Evolutionary conservation across 2,797 vertebrate species (phyloP).

Genomic region (Rhabdomys pumilio): DNA sequence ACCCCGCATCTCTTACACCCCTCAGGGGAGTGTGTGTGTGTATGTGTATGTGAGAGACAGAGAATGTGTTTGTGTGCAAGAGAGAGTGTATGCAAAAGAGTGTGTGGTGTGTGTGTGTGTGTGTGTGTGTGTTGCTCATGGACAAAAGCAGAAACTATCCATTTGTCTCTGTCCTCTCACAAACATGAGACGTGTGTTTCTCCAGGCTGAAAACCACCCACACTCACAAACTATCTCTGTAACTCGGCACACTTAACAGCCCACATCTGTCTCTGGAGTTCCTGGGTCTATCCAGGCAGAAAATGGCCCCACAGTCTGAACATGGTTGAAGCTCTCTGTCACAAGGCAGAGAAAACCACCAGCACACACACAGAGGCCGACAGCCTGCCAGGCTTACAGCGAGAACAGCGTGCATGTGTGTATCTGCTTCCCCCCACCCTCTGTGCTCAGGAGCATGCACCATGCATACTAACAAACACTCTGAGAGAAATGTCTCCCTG

Average conservation of each 20-base stretch:
- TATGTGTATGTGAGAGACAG: too few relatives aligned
- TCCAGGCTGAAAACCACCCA: not conserved
- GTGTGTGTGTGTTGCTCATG: not conserved
- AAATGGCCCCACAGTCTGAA: not conserved
- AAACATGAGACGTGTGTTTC: not conserved
- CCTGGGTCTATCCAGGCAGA: not conserved
- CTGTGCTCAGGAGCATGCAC: not conserved
- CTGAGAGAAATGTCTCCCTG: not conserved
- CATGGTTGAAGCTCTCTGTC: not conserved
- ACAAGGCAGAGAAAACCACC: not conserved
- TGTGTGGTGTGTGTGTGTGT: too few relatives aligned
- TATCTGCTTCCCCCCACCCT: too few relatives aligned
- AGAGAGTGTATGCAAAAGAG: too few relatives aligned
- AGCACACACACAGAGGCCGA: not conserved
- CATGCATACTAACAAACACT: fast-evolving
- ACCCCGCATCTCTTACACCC: too few relatives aligned
- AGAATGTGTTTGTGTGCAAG: too few relatives aligned
- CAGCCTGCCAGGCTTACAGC: not conserved
- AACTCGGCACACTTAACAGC: not conserved
- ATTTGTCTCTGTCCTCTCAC: not conserved
- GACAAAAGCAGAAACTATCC: too few relatives aligned
- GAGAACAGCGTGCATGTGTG: too few relatives aligned
- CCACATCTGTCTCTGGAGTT: not conserved
- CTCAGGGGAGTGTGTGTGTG: not conserved
- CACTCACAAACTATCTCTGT: not conserved